phyloP scores from a whole-genome alignment of 2,888 invertebrate species.

The Nebria brevicollis region DNA sequence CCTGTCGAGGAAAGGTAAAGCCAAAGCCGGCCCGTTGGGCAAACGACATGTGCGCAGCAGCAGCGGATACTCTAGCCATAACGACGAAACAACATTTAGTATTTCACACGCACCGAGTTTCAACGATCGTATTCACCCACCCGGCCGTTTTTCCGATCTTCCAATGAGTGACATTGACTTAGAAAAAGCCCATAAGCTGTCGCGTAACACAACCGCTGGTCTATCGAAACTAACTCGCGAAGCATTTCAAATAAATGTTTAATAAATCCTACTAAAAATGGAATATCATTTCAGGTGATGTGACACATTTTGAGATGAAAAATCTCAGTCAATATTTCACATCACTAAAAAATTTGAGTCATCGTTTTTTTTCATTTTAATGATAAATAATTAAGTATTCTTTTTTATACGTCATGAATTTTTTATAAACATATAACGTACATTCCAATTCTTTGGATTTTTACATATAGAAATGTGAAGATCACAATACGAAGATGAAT shows the following conservation, averaged over 20 bases:
- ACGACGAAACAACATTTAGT: constrained; percentile 87
- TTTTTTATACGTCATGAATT: constrained; percentile 27
- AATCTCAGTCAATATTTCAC: no score
- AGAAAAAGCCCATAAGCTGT: constrained; percentile 61
- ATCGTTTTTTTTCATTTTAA: neutral
- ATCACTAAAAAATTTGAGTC: no score
- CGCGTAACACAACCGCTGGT: constrained; percentile 60
- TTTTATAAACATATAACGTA: constrained; percentile 19
- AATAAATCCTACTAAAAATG: constrained; percentile 51
- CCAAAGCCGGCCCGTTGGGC: constrained; percentile 66
- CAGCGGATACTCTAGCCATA: constrained; percentile 84
- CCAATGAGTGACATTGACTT: constrained; percentile 63
- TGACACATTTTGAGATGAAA: no score
- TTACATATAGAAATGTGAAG: constrained; percentile 15
- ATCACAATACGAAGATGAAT: constrained; percentile 20
- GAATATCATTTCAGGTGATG: neutral
- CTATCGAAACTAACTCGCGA: constrained; percentile 67
- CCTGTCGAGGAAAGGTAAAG: constrained; percentile 67
- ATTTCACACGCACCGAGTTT: constrained; percentile 83
- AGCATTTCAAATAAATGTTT: constrained; percentile 85
- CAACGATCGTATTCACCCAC: constrained; percentile 86
- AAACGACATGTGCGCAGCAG: constrained; percentile 82
- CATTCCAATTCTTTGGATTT: constrained; percentile 17
- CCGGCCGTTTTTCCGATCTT: constrained; percentile 86
- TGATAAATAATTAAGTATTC: constrained; percentile 1